Conservation (phyloP, 2,113 vertebrate genomes). For the Struthio camelus region DNA sequence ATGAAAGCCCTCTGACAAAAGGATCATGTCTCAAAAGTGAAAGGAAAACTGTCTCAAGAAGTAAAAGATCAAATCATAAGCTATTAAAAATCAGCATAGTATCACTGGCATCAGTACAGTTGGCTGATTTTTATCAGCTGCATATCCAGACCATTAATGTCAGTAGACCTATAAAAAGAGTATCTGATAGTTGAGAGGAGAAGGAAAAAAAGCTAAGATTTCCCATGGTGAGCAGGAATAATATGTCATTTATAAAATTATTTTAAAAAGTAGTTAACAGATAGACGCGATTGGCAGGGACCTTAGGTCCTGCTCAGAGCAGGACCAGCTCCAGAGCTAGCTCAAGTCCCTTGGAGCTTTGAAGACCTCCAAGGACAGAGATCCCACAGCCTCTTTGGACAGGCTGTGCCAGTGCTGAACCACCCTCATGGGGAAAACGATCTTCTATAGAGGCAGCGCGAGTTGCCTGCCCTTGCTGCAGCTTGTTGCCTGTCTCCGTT, state of each 20-base stretch:
- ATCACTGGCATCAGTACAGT: neutral
- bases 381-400: neutral
- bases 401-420: neutral
- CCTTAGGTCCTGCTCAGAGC: neutral
- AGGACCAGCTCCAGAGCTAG: neutral
- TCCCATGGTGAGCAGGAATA: neutral
- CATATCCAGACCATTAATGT: neutral
- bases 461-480: neutral
- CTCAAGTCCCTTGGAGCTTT: neutral
- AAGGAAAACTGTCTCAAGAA: neutral
- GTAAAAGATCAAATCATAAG: neutral
- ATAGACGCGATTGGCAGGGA: neutral
- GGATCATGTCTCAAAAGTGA: neutral
- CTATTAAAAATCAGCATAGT: neutral
- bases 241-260: neutral
- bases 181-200: neutral
- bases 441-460: neutral
- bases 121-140: neutral
- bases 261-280: neutral
- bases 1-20: neutral
- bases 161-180: neutral
- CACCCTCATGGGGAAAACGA: neutral
- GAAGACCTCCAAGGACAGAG: neutral
- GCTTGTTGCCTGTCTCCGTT: fast-evolving
- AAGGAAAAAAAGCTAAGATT: neutral